Evolutionary conservation across 1,140 invertebrate species (phyloP).

Genomic region (Ericerus pela): DNA sequence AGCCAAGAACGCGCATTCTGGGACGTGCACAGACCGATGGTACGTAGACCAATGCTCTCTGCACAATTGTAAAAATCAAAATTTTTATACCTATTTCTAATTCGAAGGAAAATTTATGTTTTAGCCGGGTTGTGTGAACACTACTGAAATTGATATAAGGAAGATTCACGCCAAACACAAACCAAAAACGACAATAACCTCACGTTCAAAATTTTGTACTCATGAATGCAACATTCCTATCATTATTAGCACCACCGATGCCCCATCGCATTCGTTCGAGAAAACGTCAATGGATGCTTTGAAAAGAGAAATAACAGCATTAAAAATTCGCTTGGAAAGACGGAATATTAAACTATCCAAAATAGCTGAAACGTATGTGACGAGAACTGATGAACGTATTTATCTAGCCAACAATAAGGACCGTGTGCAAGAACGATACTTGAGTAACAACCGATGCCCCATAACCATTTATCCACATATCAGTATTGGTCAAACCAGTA

Average conservation of each 20-base stretch:
- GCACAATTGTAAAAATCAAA: background rate
- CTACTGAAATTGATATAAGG: constrained; percentile 94
- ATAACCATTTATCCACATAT: too few relatives aligned
- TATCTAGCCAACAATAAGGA: too few relatives aligned
- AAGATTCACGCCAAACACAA: constrained; percentile 37
- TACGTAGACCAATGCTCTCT: too few relatives aligned
- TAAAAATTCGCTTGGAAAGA: constrained; percentile 65
- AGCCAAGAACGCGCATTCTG: constrained; percentile 98
- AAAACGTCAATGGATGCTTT: constrained; percentile 33
- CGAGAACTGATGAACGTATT: too few relatives aligned
- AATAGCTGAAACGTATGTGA: constrained; percentile 87
- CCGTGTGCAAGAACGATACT: too few relatives aligned
- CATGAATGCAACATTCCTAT: constrained; percentile 31
- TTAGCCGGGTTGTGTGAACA: constrained; percentile 95
- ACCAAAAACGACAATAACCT: constrained; percentile 4
- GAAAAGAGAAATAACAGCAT: constrained; percentile 43
- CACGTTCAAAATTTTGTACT: constrained; percentile 1
- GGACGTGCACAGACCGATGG: constrained; percentile 97
- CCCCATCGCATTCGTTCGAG: constrained; percentile 23
- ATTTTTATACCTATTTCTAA: background rate
- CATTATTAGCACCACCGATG: constrained; percentile 31
- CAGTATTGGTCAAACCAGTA: too few relatives aligned
- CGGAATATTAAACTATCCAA: constrained; percentile 92
- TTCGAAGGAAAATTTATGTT: constrained; percentile 23
- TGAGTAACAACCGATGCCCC: too few relatives aligned